phyloP scores from a whole-genome alignment of 2,888 invertebrate species.

The Perithous albicinctus region DNA sequence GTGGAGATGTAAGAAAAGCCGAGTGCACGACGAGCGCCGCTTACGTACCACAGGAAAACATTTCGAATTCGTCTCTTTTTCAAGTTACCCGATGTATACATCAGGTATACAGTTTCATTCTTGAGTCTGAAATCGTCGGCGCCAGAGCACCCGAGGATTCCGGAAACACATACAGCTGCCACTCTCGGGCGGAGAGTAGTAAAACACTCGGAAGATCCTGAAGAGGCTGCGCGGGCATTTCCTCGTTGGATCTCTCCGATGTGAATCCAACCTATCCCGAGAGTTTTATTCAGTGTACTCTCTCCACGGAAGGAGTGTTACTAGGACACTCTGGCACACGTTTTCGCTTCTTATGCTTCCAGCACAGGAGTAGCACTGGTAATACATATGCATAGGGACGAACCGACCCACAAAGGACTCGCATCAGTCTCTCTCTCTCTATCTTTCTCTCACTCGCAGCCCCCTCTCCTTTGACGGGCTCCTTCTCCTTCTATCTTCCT shows the following conservation, averaged over 20 bases:
- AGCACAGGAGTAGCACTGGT: background rate
- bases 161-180: slow-evolving; percentile 19
- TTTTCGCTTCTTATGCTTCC: slow-evolving; percentile 12
- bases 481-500: background rate
- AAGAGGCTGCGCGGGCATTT: slow-evolving; percentile 24
- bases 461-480: background rate
- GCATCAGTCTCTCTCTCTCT: background rate
- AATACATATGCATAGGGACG: slow-evolving; percentile 38
- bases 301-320: background rate
- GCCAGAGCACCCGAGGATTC: background rate
- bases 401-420: slow-evolving; percentile 23
- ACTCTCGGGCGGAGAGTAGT: background rate
- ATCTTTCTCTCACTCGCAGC: background rate
- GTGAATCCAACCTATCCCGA: slow-evolving; percentile 43
- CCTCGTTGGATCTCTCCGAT: slow-evolving; percentile 46
- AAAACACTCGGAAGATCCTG: slow-evolving; percentile 41
- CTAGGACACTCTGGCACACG: background rate
- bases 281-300: slow-evolving; percentile 25
- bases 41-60: background rate
- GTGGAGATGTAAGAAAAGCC: slow-evolving; percentile 1
- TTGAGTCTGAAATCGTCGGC: slow-evolving; percentile 19
- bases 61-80: slow-evolving; percentile 19
- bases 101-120: background rate
- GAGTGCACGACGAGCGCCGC: background rate
- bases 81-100: background rate